Evolutionary conservation across 2,113 vertebrate species (phyloP).

Genomic region (Naja naja): DNA sequence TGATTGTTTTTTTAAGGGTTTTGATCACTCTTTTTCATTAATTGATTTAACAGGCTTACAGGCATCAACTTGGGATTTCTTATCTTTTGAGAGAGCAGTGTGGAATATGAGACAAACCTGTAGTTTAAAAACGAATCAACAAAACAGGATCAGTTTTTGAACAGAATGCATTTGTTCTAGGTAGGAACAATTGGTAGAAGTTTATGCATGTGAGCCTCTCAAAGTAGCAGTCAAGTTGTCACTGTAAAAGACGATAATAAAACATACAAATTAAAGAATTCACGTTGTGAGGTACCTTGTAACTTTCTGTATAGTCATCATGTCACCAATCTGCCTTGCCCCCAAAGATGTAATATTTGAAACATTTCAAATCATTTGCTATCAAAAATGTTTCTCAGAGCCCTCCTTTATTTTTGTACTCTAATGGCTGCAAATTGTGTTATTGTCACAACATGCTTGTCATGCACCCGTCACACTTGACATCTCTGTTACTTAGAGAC

Average conservation of each 20-base stretch:
- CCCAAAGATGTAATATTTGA: background rate
- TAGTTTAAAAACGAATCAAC: background rate
- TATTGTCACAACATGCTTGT: constrained; percentile 33
- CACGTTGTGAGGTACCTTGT: accelerated
- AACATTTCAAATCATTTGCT: background rate
- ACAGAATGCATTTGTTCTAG: background rate
- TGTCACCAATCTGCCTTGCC: background rate
- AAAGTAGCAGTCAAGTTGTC: background rate
- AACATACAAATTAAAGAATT: background rate
- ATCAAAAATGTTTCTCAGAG: constrained; percentile 26
- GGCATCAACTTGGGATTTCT: background rate
- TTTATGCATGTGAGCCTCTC: background rate
- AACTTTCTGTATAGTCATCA: accelerated
- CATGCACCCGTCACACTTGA: constrained; percentile 9
- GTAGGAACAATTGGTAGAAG: background rate
- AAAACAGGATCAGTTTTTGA: background rate
- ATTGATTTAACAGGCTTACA: background rate
- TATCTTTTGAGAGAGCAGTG: background rate
- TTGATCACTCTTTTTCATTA: background rate
- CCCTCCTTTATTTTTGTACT: background rate
- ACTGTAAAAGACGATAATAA: background rate
- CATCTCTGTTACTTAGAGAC: background rate
- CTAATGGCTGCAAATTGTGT: background rate
- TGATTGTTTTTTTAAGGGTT: background rate
- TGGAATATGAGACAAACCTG: background rate